Percentiles rank a stretch among this genome's conserved stretches.
phyloP scores from a whole-genome alignment of 37 sponge, comb jelly and placozoan species.

The Aphrocallistes beatrix region DNA sequence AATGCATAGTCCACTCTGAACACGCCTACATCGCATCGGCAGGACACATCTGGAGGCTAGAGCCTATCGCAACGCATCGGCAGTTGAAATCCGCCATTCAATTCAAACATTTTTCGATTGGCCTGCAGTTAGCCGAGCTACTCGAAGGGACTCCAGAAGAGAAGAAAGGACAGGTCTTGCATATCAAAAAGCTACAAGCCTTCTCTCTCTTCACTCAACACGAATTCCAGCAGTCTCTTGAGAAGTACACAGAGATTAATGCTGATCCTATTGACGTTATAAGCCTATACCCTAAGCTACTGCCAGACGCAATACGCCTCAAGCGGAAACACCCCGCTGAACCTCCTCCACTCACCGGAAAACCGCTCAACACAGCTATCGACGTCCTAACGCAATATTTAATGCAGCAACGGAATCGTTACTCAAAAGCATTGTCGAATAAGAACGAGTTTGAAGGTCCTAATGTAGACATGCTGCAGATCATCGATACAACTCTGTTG shows the following conservation, averaged over 20 bases:
- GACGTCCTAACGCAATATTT: slow-evolving; percentile 45
- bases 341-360: slow-evolving; percentile 48
- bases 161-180: slow-evolving; percentile 17
- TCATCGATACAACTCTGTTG: slow-evolving; percentile 74
- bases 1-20: not conserved
- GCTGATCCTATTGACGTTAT: slow-evolving; percentile 56
- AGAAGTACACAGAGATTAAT: slow-evolving; percentile 36
- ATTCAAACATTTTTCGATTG: not conserved
- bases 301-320: slow-evolving; percentile 42
- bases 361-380: slow-evolving; percentile 35
- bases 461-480: slow-evolving; percentile 22
- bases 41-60: not conserved
- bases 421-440: not conserved
- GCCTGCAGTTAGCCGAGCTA: slow-evolving; percentile 24
- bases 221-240: slow-evolving; percentile 49
- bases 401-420: slow-evolving; percentile 23
- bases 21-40: not conserved
- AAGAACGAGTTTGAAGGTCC: not conserved
- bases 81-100: not conserved
- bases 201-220: slow-evolving; percentile 55
- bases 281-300: slow-evolving; percentile 50
- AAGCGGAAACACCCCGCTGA: slow-evolving; percentile 27
- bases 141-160: slow-evolving; percentile 30
- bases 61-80: not conserved
- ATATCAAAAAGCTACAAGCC: slow-evolving; percentile 42